Evolutionary conservation across 2,797 vertebrate genomes (phyloP).

Genomic region (Aulostomus chinensis): DNA sequence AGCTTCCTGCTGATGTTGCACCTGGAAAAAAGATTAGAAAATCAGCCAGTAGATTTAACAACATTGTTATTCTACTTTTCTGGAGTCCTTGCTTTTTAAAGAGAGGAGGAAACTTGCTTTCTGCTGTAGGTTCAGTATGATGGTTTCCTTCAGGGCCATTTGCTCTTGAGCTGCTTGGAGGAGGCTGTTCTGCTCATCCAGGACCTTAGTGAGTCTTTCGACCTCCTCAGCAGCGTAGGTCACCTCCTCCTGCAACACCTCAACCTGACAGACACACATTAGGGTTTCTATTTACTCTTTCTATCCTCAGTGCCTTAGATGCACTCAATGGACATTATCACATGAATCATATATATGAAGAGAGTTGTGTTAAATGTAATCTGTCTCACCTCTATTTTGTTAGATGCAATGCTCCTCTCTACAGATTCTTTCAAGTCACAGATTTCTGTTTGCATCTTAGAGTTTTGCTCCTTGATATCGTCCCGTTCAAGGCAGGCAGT

Average conservation of each 20-base stretch:
- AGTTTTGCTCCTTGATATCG: conserved; percentile 70
- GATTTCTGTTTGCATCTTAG: conserved; percentile 80
- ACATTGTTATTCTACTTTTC: no score
- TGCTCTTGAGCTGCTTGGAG: conserved; percentile 86
- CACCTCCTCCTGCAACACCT: conserved; percentile 91
- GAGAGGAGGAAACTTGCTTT: conserved; percentile 72
- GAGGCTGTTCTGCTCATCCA: conserved; percentile 84
- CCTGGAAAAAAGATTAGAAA: conserved; percentile 38
- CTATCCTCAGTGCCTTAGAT: not conserved
- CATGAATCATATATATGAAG: not conserved
- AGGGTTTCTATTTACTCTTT: not conserved
- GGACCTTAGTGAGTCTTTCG: conserved; percentile 86
- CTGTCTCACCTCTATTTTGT: conserved; percentile 86
- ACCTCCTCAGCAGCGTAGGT: conserved; percentile 87
- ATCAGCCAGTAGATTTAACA: no score
- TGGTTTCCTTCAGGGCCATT: conserved; percentile 76
- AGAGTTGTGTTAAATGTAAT: not conserved
- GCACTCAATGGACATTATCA: not conserved
- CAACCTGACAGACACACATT: conserved; percentile 74
- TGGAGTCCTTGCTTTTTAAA: not conserved
- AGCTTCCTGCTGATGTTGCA: conserved; percentile 70
- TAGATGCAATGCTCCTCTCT: conserved; percentile 82
- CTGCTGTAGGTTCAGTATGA: conserved; percentile 83
- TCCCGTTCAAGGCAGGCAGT: conserved; percentile 82
- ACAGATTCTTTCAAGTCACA: conserved; percentile 83